A percentile compares a stretch with the other conserved stretches of the same genome.
Conservation (phyloP, 2,888 invertebrate genomes). For the Arrhopalites spinosus region DNA sequence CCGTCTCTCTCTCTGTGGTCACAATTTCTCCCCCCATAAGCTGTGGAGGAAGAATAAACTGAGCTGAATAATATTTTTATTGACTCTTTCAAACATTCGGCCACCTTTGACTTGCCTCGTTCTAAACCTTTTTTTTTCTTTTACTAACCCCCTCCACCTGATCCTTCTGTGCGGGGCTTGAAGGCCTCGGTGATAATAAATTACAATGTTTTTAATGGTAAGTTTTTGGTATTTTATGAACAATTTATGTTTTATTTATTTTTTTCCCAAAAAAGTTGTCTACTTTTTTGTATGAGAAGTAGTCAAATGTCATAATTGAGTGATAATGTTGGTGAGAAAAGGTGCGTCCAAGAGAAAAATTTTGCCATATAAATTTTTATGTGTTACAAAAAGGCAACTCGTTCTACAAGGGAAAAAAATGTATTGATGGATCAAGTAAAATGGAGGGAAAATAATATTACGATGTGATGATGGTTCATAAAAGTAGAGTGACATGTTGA, state of each 20-base stretch:
- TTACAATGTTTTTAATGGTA: background rate
- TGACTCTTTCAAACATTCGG: background rate
- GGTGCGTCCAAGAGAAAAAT: too few species aligned
- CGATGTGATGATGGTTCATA: conserved; percentile 23
- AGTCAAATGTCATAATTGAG: too few species aligned
- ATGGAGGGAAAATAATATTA: conserved; percentile 16
- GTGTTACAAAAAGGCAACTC: too few species aligned
- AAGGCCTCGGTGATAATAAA: conserved; percentile 1
- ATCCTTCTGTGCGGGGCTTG: background rate
- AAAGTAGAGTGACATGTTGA: conserved; percentile 34
- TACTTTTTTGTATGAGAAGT: too few species aligned
- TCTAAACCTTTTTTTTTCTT: background rate
- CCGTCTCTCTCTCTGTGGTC: conserved; percentile 3
- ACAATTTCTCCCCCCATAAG: background rate
- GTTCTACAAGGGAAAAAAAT: background rate
- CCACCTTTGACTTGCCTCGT: conserved; percentile 8
- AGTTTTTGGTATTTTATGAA: background rate
- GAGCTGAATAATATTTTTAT: conserved; percentile 30
- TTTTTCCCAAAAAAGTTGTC: background rate
- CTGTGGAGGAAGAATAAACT: background rate
- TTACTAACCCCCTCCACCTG: background rate
- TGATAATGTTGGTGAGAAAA: too few species aligned
- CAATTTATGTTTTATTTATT: background rate
- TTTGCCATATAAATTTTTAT: too few species aligned
- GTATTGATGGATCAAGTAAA: background rate